Conservation (phyloP, 1,140 invertebrate species). For the Drosophila rufa region DNA sequence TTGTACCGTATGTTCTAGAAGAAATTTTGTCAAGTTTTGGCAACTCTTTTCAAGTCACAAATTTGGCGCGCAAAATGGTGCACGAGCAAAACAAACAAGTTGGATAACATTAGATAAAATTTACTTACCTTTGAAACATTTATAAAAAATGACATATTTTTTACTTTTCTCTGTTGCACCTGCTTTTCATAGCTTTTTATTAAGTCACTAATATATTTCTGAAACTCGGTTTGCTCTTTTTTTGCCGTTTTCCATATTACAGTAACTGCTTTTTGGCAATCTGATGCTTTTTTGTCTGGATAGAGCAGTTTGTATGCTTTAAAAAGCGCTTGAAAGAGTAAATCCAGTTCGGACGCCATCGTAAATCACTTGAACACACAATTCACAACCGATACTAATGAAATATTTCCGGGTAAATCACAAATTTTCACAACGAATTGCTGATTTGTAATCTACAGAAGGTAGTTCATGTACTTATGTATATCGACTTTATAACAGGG, state of each 20-base stretch:
- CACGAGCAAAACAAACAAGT: background rate
- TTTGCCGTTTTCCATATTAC: conserved; percentile 11
- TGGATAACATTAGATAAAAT: background rate
- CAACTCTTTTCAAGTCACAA: too few relatives aligned
- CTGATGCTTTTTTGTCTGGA: too few relatives aligned
- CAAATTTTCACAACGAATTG: background rate
- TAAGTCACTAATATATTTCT: too few relatives aligned
- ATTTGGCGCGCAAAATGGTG: background rate
- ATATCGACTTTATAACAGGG: conserved; percentile 9
- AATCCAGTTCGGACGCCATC: background rate
- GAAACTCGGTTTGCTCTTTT: conserved; percentile 3
- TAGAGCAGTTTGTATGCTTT: background rate
- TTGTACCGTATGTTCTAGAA: too few relatives aligned
- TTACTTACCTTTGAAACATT: conserved; percentile 17
- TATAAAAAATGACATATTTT: conserved; percentile 8
- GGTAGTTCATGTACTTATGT: background rate
- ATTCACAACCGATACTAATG: too few relatives aligned
- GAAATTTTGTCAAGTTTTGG: too few relatives aligned
- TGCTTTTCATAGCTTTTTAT: conserved; percentile 7
- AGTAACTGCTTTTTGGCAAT: background rate
- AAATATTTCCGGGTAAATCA: background rate
- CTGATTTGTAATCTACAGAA: conserved; percentile 5
- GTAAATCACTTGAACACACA: background rate
- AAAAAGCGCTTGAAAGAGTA: background rate
- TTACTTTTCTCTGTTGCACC: conserved; percentile 1